A percentile compares a stretch with the other conserved stretches of the same genome.
These are phyloP conservation scores for Oligia fasciuncula DNA, from an alignment of 2,888 invertebrate species.

Conservation along the genomic window DNA sequence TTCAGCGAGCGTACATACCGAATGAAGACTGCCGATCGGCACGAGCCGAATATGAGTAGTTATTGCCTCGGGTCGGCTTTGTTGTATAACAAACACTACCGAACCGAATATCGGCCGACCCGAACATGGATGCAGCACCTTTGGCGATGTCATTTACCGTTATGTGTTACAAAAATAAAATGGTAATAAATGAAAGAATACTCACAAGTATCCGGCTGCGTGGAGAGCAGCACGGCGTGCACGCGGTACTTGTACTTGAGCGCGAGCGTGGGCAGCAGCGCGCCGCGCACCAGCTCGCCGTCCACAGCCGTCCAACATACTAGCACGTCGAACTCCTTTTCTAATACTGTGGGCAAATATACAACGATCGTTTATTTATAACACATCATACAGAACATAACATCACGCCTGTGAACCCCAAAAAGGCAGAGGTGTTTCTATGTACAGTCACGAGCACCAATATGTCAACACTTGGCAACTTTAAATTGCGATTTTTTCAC, in stretches of 20 bases:
- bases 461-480: no score
- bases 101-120: background rate
- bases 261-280: constrained; percentile 91
- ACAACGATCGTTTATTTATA: background rate
- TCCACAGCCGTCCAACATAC: constrained; percentile 91
- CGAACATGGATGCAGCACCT: background rate
- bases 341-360: constrained; percentile 75
- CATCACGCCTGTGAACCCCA: background rate
- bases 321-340: constrained; percentile 91
- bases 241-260: constrained; percentile 92
- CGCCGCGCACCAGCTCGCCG: constrained; percentile 91
- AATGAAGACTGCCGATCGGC: no score
- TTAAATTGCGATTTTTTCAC: no score
- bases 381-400: background rate
- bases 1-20: background rate
- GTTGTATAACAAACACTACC: no score
- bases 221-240: constrained; percentile 87
- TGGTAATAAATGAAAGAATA: constrained; percentile 47
- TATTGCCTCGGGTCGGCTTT: background rate
- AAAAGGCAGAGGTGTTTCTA: no score
- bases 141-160: background rate
- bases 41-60: background rate
- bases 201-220: constrained; percentile 89
- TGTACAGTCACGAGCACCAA: no score
- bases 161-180: background rate